phyloP scores from a whole-genome alignment of 2,113 vertebrate genomes.

The Crotophaga sulcirostris region DNA sequence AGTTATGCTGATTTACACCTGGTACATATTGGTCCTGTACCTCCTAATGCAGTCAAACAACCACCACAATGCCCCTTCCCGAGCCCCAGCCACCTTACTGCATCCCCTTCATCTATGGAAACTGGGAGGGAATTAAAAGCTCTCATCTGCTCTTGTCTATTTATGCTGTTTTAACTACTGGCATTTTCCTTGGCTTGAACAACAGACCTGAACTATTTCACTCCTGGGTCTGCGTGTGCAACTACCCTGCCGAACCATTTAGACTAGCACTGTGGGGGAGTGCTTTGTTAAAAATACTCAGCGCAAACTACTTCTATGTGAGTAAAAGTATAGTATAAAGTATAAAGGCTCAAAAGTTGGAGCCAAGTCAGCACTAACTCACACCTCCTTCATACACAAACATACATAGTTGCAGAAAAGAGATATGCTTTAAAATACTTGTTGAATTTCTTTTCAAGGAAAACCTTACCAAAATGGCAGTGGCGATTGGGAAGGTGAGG shows the following conservation, averaged over 20 bases:
- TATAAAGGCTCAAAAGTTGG: neutral
- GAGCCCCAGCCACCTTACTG: neutral
- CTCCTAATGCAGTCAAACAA: neutral
- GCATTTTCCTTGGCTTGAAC: conserved; percentile 36
- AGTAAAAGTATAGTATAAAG: neutral
- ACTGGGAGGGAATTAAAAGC: conserved; percentile 6
- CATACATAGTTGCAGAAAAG: neutral
- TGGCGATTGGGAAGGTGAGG: neutral
- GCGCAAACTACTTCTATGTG: neutral
- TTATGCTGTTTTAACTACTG: conserved; percentile 41
- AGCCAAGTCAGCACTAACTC: neutral
- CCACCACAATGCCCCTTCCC: neutral
- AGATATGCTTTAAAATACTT: neutral
- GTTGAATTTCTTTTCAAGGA: conserved; percentile 3
- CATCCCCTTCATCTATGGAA: neutral
- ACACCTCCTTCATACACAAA: neutral
- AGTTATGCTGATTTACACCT: neutral
- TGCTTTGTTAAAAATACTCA: conserved; percentile 45
- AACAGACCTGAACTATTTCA: conserved; percentile 38
- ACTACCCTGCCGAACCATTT: neutral
- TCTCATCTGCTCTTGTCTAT: conserved; percentile 47
- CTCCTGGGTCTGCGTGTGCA: conserved; percentile 19
- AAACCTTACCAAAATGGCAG: neutral
- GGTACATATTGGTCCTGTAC: neutral
- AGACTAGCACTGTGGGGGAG: neutral